Percentiles rank a stretch among this genome's conserved stretches.
Conservation (phyloP, 1,140 invertebrate species). For the Helicorthomorpha holstii region DNA sequence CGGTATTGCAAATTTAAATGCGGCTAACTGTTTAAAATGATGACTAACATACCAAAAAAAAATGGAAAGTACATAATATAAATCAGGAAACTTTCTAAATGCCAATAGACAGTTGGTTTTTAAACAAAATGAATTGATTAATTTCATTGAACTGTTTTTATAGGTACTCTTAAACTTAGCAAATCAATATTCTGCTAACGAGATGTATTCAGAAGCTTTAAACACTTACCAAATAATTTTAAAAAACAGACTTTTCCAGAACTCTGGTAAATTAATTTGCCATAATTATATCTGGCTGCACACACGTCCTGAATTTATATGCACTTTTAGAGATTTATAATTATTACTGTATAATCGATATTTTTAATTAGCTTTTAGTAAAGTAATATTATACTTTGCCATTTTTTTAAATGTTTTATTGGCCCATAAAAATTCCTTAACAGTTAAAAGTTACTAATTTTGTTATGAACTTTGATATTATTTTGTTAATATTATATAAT, state of each 20-base stretch:
- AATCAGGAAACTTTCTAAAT: too few relatives aligned
- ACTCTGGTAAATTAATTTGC: conserved; percentile 29
- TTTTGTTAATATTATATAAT: neutral
- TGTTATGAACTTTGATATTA: neutral
- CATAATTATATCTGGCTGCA: too few relatives aligned
- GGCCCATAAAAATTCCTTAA: too few relatives aligned
- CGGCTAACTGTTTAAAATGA: neutral
- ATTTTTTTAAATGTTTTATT: too few relatives aligned
- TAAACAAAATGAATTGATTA: neutral
- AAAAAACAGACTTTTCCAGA: conserved; percentile 68
- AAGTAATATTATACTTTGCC: too few relatives aligned
- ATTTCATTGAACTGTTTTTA: conserved; percentile 12
- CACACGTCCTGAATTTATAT: too few relatives aligned
- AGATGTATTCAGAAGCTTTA: conserved; percentile 87
- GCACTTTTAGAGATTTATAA: too few relatives aligned
- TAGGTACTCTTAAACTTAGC: conserved; percentile 87
- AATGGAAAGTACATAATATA: too few relatives aligned
- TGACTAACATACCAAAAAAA: neutral
- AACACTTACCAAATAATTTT: conserved; percentile 81
- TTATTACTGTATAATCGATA: too few relatives aligned
- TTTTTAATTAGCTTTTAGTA: too few relatives aligned
- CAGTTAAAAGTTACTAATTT: neutral
- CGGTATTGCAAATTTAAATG: neutral
- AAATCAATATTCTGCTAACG: conserved; percentile 79
- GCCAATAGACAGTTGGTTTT: too few relatives aligned